Percentiles rank a stretch among this genome's conserved stretches.
These are phyloP conservation scores for Pantherophis alleghaniensis DNA, from an alignment of 2,797 vertebrate species.

Conservation along the genomic window DNA sequence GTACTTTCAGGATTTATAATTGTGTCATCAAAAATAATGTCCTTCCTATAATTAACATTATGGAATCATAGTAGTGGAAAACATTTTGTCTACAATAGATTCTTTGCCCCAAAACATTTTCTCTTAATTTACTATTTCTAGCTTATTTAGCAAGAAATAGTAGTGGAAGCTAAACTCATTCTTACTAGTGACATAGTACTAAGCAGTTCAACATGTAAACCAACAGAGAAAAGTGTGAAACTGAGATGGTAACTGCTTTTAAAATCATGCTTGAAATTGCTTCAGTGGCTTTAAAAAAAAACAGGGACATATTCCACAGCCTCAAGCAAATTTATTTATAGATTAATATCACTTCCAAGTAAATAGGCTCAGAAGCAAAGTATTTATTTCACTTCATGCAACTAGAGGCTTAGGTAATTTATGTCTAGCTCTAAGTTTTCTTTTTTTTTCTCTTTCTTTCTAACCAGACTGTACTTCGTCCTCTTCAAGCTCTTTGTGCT, in stretches of 20 bases:
- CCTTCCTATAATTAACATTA: neutral
- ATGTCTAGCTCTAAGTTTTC: slow-evolving; percentile 4
- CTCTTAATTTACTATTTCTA: neutral
- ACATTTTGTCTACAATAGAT: neutral
- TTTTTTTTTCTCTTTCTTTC: slow-evolving; percentile 27
- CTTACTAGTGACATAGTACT: neutral
- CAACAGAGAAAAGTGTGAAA: neutral
- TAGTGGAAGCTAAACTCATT: neutral
- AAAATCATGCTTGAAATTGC: neutral
- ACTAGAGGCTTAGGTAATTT: slow-evolving; percentile 20
- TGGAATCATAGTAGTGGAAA: neutral
- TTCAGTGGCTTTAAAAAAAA: neutral
- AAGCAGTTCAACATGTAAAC: neutral
- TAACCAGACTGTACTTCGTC: slow-evolving; percentile 86
- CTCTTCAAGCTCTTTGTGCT: slow-evolving; percentile 91
- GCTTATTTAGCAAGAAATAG: neutral
- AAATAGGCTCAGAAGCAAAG: neutral
- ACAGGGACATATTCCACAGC: neutral
- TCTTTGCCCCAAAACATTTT: neutral
- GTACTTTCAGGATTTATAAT: neutral
- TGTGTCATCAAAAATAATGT: neutral
- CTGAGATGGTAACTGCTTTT: neutral
- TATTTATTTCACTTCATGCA: slow-evolving; percentile 10
- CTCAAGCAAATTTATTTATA: neutral
- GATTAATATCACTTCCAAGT: neutral